These are phyloP conservation scores for Tineola bisselliella DNA, from an alignment of 2,888 invertebrate genomes.

Conservation along the genomic window DNA sequence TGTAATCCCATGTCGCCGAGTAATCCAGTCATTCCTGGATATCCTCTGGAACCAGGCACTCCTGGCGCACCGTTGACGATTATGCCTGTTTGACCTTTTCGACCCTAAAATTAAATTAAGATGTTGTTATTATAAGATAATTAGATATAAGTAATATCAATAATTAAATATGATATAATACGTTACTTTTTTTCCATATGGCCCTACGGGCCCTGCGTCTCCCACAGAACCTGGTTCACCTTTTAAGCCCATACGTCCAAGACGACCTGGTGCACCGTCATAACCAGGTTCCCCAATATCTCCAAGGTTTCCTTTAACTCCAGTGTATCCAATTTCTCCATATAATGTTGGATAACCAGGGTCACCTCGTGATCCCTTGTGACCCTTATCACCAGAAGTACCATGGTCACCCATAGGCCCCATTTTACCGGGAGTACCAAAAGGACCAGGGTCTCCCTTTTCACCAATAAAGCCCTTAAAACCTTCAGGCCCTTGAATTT, in stretches of 20 bases:
- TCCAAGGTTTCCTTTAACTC: slow-evolving; percentile 64
- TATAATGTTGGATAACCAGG: slow-evolving; percentile 52
- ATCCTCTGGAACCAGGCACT: slow-evolving; percentile 75
- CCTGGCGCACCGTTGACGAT: slow-evolving; percentile 74
- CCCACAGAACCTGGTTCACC: slow-evolving; percentile 60
- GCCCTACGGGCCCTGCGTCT: slow-evolving; percentile 66
- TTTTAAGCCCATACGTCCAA: slow-evolving; percentile 55
- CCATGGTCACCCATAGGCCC: slow-evolving; percentile 70
- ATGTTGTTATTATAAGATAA: background rate
- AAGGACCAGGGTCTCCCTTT: slow-evolving; percentile 71
- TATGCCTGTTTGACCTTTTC: slow-evolving; percentile 47
- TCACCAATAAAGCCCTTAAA: slow-evolving; percentile 74
- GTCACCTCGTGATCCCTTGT: slow-evolving; percentile 59
- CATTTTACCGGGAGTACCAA: slow-evolving; percentile 66
- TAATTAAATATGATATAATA: too few relatives aligned
- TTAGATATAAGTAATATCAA: background rate
- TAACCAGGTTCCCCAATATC: slow-evolving; percentile 67
- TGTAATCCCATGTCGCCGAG: slow-evolving; percentile 59
- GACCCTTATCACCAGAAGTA: slow-evolving; percentile 68
- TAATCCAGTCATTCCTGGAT: slow-evolving; percentile 76
- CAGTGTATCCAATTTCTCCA: slow-evolving; percentile 46
- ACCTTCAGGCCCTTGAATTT: slow-evolving; percentile 54
- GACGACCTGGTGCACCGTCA: slow-evolving; percentile 61
- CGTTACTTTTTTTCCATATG: slow-evolving; percentile 62
- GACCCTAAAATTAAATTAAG: slow-evolving; percentile 33